Evolutionary conservation across 2,797 vertebrate genomes (phyloP).

Genomic region (Alosa sapidissima): DNA sequence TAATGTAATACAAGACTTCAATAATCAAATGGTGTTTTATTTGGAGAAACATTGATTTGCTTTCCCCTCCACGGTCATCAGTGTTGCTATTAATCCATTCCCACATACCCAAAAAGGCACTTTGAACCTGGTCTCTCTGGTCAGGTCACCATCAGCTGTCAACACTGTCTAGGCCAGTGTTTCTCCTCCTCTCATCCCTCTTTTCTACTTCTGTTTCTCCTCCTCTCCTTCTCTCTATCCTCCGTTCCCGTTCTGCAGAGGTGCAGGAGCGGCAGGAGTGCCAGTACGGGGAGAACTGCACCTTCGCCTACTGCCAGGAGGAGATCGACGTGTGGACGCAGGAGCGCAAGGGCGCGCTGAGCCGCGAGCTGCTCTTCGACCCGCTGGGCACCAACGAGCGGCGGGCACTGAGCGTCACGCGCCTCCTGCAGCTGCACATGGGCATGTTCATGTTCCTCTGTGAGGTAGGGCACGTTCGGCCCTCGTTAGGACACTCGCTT

Average conservation of each 20-base stretch:
- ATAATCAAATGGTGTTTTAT: background rate
- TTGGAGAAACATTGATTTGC: background rate
- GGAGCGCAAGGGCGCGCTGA: conserved; percentile 95
- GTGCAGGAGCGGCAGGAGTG: conserved; percentile 98
- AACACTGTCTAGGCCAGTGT: background rate
- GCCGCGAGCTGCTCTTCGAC: conserved; percentile 95
- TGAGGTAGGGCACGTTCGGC: conserved; percentile 68
- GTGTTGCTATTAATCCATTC: background rate
- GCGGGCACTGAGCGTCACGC: conserved; percentile 77
- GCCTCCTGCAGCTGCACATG: conserved; percentile 82
- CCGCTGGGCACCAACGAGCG: conserved; percentile 79
- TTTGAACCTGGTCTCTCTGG: background rate
- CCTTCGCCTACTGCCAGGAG: conserved; percentile 99
- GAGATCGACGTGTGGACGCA: conserved; percentile 99
- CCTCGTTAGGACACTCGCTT: too few species aligned
- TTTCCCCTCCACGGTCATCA: background rate
- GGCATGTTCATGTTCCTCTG: conserved; percentile 89
- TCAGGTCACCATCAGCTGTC: background rate
- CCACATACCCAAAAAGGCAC: background rate
- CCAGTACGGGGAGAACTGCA: conserved; percentile 99
- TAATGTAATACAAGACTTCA: background rate
- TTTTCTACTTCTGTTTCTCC: background rate
- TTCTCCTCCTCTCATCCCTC: background rate
- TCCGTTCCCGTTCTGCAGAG: conserved; percentile 72
- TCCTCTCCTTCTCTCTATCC: background rate